These are phyloP conservation scores for Channa argus DNA, from an alignment of 2,113 vertebrate genomes.

Conservation along the genomic window DNA sequence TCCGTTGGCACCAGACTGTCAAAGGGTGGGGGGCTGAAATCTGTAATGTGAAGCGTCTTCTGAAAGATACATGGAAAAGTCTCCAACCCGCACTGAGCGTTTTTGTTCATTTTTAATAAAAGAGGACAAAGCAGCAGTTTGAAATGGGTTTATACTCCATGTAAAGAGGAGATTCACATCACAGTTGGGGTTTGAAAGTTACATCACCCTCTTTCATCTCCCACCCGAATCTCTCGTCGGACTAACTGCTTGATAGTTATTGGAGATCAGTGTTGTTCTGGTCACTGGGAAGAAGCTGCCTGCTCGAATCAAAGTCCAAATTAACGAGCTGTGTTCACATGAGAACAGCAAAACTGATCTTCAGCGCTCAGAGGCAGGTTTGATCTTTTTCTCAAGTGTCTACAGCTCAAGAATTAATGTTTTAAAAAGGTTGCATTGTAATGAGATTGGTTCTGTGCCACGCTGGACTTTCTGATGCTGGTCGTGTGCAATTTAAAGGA, in stretches of 20 bases:
- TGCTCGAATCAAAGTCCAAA: constrained; percentile 7
- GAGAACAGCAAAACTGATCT: neutral
- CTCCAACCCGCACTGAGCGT: neutral
- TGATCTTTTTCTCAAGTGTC: neutral
- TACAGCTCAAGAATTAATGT: neutral
- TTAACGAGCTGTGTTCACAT: constrained; percentile 7
- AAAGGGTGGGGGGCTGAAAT: neutral
- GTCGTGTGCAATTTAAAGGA: neutral
- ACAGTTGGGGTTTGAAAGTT: neutral
- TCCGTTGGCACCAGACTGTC: neutral
- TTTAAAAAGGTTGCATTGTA: neutral
- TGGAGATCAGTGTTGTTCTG: constrained; percentile 5
- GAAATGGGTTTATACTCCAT: neutral
- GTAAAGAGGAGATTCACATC: neutral
- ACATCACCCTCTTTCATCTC: constrained; percentile 38
- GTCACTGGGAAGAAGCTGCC: constrained; percentile 20
- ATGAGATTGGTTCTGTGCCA: neutral
- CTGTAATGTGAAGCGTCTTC: neutral
- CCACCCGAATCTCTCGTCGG: neutral
- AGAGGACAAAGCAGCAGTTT: neutral
- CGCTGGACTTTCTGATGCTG: neutral
- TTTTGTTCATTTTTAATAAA: constrained; percentile 5
- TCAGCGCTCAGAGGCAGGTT: neutral
- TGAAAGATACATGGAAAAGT: neutral
- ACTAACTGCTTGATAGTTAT: constrained; percentile 14